Conservation (phyloP, 2,797 vertebrate species). For the Hemitrygon akajei region DNA sequence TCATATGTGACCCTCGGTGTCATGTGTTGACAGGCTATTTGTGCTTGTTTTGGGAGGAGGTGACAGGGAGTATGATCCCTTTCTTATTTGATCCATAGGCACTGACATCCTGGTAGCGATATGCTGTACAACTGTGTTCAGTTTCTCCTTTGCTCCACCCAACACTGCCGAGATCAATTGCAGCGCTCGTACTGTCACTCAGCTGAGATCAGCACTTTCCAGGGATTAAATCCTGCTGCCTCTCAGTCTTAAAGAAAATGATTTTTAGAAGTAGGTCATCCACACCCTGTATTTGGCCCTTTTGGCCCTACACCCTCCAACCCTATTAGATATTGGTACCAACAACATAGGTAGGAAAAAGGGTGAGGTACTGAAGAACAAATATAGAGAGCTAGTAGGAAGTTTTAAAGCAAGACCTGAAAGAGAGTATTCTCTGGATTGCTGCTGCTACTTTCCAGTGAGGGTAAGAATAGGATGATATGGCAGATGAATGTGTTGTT, state of each 20-base stretch:
- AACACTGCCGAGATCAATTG: not conserved
- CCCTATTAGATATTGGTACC: not conserved
- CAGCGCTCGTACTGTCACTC: not conserved
- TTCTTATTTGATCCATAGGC: not conserved
- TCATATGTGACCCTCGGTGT: not conserved
- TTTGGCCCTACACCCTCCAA: not conserved
- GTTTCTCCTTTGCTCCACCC: not conserved
- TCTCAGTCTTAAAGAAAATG: not conserved
- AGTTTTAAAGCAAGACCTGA: too few relatives aligned
- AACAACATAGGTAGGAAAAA: too few relatives aligned
- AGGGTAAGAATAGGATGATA: too few relatives aligned
- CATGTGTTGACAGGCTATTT: too few relatives aligned
- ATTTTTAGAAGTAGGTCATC: not conserved
- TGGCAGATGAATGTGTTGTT: too few relatives aligned
- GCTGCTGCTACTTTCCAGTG: too few relatives aligned
- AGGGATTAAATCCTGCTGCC: not conserved
- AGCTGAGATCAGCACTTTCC: not conserved
- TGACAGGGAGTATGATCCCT: too few relatives aligned
- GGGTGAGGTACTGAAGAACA: too few relatives aligned
- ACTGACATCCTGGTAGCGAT: not conserved
- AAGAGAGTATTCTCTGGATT: too few relatives aligned
- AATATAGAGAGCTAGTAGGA: too few relatives aligned
- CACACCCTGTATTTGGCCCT: not conserved
- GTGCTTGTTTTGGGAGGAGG: too few relatives aligned
- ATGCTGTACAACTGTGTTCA: not conserved